Evolutionary conservation across 35 echinoderm and acorn worm species (phyloP), one percentile per base, ranked within the genome.

Genomic region (Stichopus chloronotus): DNA sequence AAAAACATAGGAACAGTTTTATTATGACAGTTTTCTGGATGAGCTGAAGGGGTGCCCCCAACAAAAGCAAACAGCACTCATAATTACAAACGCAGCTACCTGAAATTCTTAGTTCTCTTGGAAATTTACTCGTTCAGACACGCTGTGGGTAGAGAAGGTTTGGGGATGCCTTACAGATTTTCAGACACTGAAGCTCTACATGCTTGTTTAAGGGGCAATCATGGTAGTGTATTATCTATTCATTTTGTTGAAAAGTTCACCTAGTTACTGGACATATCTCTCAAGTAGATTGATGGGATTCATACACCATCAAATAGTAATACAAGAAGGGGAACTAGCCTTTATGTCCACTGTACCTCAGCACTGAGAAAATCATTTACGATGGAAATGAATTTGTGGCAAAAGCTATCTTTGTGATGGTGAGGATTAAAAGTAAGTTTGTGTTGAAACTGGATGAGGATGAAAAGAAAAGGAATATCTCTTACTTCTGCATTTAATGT

Each of bases 401-500:
- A n/a, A 74, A 74, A 61, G 69, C 69, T 74, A 20, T 20, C 69
- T 74, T 19, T 74, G 69, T 74, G 69, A 74, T 3, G 30, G 30
- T 74, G 69, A 74, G 19, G 12, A 74, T 74, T 20, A 20, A 20
- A 74, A 74, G 1, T 74, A 20, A 5, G 17, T 74, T 74, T 20
- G 69, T 74, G 69, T 21, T 74, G 8, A 74, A 43, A 74, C 22
- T n/a, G 19, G 69, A 74, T 74, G 69, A 74, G 17, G 5, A n/a
- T 16, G 14, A 63, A 19, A 30, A 88, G 65, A 43, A 88, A 60
- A 25, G 65, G 24, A 4, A 84, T 14, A 4, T 13, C 56, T 60
- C 86, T 88, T 88, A 88, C 86, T 61, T 88, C 86, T 5, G 58
- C 19, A 59, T 61, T 65, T 65, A 88, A 16, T 24, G 55, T 65